Percentiles rank a stretch among this genome's conserved stretches.
Conservation (phyloP, 2,113 vertebrate species). For the Tachycineta bicolor region DNA sequence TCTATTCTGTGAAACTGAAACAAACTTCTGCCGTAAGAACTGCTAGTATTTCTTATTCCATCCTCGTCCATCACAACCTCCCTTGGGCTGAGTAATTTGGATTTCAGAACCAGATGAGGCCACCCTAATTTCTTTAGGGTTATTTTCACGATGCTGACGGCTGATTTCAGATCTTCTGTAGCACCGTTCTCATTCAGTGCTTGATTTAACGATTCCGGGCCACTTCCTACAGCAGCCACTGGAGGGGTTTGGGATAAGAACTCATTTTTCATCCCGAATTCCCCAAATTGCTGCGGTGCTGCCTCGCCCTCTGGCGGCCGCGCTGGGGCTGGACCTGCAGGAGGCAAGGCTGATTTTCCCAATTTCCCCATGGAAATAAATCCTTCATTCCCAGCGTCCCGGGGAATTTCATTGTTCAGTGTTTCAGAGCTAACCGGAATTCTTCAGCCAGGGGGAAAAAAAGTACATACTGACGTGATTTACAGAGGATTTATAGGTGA, state of each 20-base stretch:
- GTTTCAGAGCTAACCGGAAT: background rate
- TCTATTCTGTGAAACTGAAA: background rate
- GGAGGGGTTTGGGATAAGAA: background rate
- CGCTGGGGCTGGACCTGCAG: rapidly evolving
- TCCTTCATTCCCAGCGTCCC: background rate
- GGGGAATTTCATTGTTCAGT: background rate
- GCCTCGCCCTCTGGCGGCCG: background rate
- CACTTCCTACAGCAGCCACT: background rate
- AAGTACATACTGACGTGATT: background rate
- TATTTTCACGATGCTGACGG: background rate
- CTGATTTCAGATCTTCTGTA: background rate
- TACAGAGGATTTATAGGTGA: background rate
- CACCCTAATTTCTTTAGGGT: background rate
- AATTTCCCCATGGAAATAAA: background rate
- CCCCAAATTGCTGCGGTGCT: background rate
- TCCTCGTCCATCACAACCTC: background rate
- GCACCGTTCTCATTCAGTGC: background rate
- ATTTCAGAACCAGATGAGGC: slow-evolving; percentile 12
- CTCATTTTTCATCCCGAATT: background rate
- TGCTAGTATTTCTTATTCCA: background rate
- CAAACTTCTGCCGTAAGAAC: background rate
- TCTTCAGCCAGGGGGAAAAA: background rate
- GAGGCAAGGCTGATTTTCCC: background rate
- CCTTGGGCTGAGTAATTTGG: background rate
- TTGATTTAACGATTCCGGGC: background rate